These are phyloP conservation scores for Sarcophilus harrisii DNA, from an alignment of 2,797 vertebrate species.

Conservation along the genomic window DNA sequence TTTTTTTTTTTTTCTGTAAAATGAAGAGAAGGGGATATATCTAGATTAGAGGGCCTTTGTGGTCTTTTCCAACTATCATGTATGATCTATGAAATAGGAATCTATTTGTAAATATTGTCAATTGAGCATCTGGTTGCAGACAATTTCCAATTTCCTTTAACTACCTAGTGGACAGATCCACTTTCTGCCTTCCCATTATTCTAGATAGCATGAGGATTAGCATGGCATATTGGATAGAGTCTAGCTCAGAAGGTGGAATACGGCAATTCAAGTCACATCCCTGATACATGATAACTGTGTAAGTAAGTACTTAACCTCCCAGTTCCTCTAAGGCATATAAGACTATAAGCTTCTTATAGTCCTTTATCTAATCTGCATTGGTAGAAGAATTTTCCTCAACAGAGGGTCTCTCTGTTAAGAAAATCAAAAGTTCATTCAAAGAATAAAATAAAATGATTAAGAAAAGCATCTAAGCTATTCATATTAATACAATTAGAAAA, in stretches of 20 bases:
- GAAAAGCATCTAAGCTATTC: not conserved
- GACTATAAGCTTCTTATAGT: not conserved
- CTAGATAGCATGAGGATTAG: not conserved
- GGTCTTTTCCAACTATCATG: not conserved
- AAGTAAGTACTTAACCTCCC: not conserved
- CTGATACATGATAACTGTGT: not conserved
- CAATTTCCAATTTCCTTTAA: not conserved
- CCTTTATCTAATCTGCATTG: not conserved
- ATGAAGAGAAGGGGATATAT: not conserved
- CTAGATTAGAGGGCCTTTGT: not conserved
- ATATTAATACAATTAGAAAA: not conserved
- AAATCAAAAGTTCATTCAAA: not conserved
- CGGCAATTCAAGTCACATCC: not conserved
- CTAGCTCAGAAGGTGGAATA: not conserved
- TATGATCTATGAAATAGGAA: not conserved
- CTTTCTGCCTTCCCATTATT: not conserved
- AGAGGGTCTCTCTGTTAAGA: not conserved
- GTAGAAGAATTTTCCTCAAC: not conserved
- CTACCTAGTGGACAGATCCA: not conserved
- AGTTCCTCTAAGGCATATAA: not conserved
- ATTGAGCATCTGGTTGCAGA: not conserved
- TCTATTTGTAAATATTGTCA: not conserved
- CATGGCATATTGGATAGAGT: not conserved
- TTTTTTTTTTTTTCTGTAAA: not conserved
- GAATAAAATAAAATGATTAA: not conserved